These are phyloP conservation scores for Ganaspis brasiliensis DNA, from an alignment of 2,888 invertebrate genomes.

Conservation along the genomic window DNA sequence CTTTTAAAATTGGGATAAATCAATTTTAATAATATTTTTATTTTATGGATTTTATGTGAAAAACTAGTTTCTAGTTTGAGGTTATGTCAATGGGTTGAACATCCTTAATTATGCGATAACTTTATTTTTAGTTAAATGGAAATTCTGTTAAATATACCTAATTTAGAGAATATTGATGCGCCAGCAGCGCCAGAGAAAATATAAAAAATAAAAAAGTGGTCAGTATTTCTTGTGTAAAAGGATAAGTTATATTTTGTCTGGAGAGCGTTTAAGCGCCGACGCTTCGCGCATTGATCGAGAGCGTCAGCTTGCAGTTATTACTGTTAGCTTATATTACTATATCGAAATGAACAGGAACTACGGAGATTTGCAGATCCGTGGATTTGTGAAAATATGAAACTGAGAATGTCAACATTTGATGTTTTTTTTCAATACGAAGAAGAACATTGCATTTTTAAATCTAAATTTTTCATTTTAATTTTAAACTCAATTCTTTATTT, in stretches of 20 bases:
- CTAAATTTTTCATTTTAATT: neutral
- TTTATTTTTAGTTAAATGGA: too few relatives aligned
- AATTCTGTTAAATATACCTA: too few relatives aligned
- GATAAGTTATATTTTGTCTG: neutral
- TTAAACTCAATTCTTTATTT: neutral
- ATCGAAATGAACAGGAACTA: constrained; percentile 57
- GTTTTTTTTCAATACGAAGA: neutral
- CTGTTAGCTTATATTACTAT: constrained; percentile 65
- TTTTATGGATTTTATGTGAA: too few relatives aligned
- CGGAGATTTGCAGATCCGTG: constrained; percentile 47
- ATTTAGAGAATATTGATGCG: too few relatives aligned
- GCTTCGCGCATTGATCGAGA: constrained; percentile 75
- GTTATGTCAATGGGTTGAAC: too few relatives aligned
- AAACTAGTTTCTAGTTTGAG: too few relatives aligned
- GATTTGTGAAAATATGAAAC: neutral
- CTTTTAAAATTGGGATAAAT: too few relatives aligned
- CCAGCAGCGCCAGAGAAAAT: too few relatives aligned
- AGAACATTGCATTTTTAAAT: neutral
- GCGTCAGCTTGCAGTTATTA: constrained; percentile 80
- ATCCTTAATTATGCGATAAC: too few relatives aligned
- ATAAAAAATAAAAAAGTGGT: neutral
- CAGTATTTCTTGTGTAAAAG: neutral
- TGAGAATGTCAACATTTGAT: constrained; percentile 12
- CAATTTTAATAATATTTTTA: too few relatives aligned
- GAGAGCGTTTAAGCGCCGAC: constrained; percentile 70